phyloP scores from a whole-genome alignment of 1,140 invertebrate genomes.

The Drosophila yakuba region DNA sequence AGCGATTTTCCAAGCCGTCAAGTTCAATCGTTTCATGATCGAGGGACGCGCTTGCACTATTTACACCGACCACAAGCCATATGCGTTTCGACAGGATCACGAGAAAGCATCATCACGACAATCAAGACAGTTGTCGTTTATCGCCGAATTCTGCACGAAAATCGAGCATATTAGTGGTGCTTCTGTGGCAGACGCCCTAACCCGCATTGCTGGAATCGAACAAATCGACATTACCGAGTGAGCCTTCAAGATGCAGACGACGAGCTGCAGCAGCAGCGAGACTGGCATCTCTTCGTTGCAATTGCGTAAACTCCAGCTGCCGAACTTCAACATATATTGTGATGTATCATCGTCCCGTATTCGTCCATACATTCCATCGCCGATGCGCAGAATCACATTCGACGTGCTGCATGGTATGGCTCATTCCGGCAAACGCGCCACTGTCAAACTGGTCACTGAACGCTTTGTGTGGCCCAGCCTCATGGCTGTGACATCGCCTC shows the following conservation, averaged over 20 bases:
- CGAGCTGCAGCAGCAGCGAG: too few relatives aligned
- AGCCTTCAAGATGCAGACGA: too few relatives aligned
- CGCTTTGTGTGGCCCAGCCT: conserved; percentile 2
- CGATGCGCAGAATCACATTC: neutral
- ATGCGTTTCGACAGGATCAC: neutral
- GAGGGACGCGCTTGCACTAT: neutral
- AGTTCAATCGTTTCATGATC: neutral
- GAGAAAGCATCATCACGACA: neutral
- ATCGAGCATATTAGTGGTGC: neutral
- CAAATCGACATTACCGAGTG: too few relatives aligned
- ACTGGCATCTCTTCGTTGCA: too few relatives aligned
- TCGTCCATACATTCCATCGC: neutral
- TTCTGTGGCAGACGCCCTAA: too few relatives aligned
- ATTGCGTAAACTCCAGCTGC: neutral
- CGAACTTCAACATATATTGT: neutral
- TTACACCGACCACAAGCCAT: neutral
- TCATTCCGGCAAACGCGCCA: neutral
- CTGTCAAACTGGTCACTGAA: neutral
- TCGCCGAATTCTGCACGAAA: too few relatives aligned
- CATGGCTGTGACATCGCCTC: conserved; percentile 1
- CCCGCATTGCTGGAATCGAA: too few relatives aligned
- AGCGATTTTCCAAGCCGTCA: too few relatives aligned
- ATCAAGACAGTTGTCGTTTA: neutral
- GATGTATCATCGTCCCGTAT: neutral
- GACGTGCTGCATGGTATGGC: neutral